A percentile compares a stretch with the other conserved stretches of the same genome.
Conservation (phyloP, 1,140 invertebrate genomes). For the Brachionus rubens region DNA sequence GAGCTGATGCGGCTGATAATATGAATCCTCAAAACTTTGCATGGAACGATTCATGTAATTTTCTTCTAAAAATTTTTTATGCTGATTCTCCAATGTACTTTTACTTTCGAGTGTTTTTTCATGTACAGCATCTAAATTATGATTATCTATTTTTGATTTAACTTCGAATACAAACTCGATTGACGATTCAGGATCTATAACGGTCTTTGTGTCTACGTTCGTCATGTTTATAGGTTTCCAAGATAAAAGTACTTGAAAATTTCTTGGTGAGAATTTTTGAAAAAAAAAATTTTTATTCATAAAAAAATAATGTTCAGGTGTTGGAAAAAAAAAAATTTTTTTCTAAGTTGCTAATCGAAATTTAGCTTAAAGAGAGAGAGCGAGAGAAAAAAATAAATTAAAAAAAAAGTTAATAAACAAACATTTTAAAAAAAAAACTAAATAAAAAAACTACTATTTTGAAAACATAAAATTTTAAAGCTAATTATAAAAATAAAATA, state of each 20-base stretch:
- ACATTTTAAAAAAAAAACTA: too few relatives aligned
- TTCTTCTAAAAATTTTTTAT: conserved; percentile 4
- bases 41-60: not conserved
- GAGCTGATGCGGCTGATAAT: not conserved
- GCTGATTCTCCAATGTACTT: not conserved
- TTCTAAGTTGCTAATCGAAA: conserved; percentile 19
- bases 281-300: conserved; percentile 6
- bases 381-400: too few relatives aligned
- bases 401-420: conserved; percentile 19
- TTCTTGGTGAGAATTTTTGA: conserved; percentile 9
- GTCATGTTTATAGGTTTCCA: not conserved
- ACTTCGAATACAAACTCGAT: conserved; percentile 13
- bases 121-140: not conserved
- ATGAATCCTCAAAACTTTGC: conserved; percentile 19
- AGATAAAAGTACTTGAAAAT: not conserved
- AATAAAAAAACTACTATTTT: too few relatives aligned
- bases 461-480: too few relatives aligned
- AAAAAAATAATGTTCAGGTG: conserved; percentile 27
- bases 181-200: not conserved
- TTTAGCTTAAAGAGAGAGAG: conserved; percentile 20
- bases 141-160: not conserved
- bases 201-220: not conserved
- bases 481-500: conserved; percentile 2
- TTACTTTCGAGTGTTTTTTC: too few relatives aligned
- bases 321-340: not conserved